Base-by-base conservation (phyloP, 2,888 invertebrate genomes). In the Anaspis maculata region DNA sequence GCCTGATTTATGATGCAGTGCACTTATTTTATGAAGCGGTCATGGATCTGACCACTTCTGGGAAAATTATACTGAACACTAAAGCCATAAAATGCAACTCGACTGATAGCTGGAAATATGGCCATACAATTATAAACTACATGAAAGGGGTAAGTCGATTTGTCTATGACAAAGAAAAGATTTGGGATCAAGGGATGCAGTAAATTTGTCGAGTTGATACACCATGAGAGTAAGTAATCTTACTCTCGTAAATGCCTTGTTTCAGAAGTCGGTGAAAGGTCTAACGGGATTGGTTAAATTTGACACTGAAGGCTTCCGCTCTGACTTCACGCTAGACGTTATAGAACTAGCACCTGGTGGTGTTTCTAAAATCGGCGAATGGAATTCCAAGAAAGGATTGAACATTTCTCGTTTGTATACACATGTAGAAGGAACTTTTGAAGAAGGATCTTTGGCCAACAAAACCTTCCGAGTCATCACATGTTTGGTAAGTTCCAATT, bases 1-100 rank as follows among this genome's bases (percentile, higher is more conserved):
- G 89, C 3, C 68, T 94, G 40, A 73, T 89, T 46, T 83, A 86
- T 56, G 94, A 95, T 59, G 83, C 89, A 1, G 83, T 92, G 9
- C 73, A 76, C 44, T 66, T 92, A 45, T 84, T 90, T 61, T 80
- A 84, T n/a, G 72, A 78, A 53, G 87, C 85, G 25, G 68, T 91
- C 33, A 76, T 78, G 48, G 79, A 80, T 52, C 61, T 86, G 6
- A 46, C 44, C 4, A 23, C 34, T 3, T 41, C 47, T 11, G 29
- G 46, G 15, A 42, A 38, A 14, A 39, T 44, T 11, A 30, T 37
- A 2, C 31, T 48, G 15, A 35, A 33, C 5, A 35, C 41, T 9
- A 16, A 31, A 51, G 62, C 37, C 51, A 61, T 85, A n/a, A 68
- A 66, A 39, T 87, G 88, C 51, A 73, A 76, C 13, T 59, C 61